Conservation (phyloP, 2,113 vertebrate genomes). For the Gavia stellata region DNA sequence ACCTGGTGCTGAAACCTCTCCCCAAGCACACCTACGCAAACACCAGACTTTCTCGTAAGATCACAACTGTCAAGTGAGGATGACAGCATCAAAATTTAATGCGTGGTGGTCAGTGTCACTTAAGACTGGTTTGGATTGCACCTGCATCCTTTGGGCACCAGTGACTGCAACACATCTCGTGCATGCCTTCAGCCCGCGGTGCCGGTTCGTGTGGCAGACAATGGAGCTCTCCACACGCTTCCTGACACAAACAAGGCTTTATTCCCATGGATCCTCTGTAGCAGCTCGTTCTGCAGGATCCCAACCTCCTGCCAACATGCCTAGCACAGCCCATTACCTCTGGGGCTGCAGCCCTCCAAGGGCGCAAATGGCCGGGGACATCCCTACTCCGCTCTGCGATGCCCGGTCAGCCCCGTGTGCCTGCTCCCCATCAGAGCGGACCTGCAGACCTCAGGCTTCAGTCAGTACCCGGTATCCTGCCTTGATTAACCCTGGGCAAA, state of each 20-base stretch:
- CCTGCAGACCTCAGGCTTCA: neutral
- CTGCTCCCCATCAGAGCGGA: neutral
- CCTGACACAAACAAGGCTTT: neutral
- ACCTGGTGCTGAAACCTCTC: neutral
- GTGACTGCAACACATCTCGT: fast-evolving
- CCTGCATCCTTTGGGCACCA: neutral
- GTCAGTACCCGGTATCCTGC: neutral
- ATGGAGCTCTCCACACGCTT: fast-evolving
- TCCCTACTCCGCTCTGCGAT: neutral
- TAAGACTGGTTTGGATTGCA: neutral
- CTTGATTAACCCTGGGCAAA: neutral
- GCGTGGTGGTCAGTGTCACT: neutral
- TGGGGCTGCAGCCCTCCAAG: neutral
- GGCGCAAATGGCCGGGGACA: neutral
- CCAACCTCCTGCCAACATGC: neutral
- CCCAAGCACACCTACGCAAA: too few relatives aligned
- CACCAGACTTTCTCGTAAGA: neutral
- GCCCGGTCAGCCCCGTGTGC: neutral
- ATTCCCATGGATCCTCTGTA: neutral
- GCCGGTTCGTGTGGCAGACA: fast-evolving
- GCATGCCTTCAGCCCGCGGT: fast-evolving
- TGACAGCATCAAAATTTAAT: neutral
- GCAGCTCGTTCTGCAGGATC: neutral
- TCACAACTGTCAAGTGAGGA: neutral
- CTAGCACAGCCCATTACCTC: neutral